Base-by-base conservation (phyloP, 2,113 vertebrate species). In the Columbina picui region DNA sequence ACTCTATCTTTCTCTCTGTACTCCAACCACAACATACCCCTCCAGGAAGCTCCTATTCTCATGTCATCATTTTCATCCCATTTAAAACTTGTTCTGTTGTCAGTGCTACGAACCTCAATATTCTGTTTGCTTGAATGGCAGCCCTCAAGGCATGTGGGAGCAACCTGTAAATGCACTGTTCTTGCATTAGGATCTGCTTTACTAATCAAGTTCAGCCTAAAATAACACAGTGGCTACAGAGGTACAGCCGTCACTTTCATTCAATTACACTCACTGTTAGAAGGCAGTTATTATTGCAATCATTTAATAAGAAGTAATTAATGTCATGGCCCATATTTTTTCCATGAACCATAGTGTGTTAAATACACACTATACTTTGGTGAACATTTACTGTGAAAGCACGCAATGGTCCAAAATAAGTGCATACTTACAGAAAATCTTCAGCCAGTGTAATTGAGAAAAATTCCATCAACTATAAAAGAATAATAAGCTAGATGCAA, bases 131-230 rank as follows among this genome's bases (percentile, higher is more conserved):
- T 93, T 91, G 82, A 95, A 34, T 70, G 63, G 57, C 63, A 93
- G 63, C 89, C 94, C 90, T 96, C 64, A 70, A 93, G 91, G 84
- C 91, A 96, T 56, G 22, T 0, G 2, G 49, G 32, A 91, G 19
- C 23, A 94, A 95, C 52, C 27, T 67, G 61, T 32, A 91, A 83
- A 83, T 90, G 75, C 50, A 67, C 50, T 70, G 41, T 52, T 93
- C 78, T 91, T 84, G 56, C 78, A 85, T 91, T 67, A 91, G 32
- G 70, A 93, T 65, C 59, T 74, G 71, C 59, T 97, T 94, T 95
- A 81, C 43, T 91, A 79, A 91, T 61, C 75, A 80, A 80, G 29
- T 88, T 90, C 50, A 83, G 55, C 18, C 27, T 50, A 70, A 91
- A 94, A 69, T 61, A 83, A 65, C 67, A 61, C 15, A 83, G 67